Conservation (phyloP, 2,113 vertebrate species). For the Corythaixoides concolor region DNA sequence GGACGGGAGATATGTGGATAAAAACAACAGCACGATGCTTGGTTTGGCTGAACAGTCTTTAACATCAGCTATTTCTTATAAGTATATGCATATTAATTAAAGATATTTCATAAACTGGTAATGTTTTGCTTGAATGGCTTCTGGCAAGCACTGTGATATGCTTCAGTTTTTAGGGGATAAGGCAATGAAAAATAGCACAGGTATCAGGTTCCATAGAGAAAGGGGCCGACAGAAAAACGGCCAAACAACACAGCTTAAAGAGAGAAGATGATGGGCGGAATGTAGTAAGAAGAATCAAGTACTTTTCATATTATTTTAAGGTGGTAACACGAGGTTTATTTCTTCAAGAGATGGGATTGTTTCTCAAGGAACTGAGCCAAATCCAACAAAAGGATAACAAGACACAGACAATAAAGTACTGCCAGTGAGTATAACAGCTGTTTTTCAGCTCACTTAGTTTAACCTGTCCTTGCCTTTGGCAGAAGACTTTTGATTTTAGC, state of each 20-base stretch:
- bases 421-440: conserved; percentile 1
- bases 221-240: background rate
- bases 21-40: background rate
- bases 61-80: background rate
- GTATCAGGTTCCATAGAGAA: background rate
- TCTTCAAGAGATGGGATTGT: conserved; percentile 49
- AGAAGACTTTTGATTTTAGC: conserved; percentile 5
- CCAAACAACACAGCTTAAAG: conserved; percentile 4
- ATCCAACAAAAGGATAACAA: conserved; percentile 55
- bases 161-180: background rate
- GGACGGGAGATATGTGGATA: background rate
- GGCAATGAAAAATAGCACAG: background rate
- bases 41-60: conserved; percentile 14
- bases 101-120: conserved; percentile 2
- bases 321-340: conserved; percentile 60
- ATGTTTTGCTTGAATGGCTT: background rate
- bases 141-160: background rate
- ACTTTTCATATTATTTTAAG: conserved; percentile 52
- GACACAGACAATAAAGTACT: conserved; percentile 49
- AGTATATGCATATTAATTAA: conserved; percentile 7
- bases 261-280: background rate
- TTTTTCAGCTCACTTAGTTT: background rate
- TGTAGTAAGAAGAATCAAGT: conserved; percentile 16
- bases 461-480: conserved; percentile 55
- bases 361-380: conserved; percentile 62